Conservation (phyloP, 2,797 vertebrate genomes). For the Enteromius unitaeniatus region DNA sequence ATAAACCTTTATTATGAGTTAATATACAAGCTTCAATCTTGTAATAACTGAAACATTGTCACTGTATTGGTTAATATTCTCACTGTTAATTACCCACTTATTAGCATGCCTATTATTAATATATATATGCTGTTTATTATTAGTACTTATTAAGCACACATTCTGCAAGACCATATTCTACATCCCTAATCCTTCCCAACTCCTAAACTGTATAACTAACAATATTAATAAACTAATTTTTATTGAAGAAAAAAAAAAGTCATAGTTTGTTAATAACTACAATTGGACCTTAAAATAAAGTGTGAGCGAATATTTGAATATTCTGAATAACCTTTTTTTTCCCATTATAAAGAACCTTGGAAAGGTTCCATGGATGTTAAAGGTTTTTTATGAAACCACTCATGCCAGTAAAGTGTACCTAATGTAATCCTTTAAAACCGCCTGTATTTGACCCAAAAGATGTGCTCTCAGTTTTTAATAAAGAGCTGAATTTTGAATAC, state of each 20-base stretch:
- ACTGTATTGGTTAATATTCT: not conserved
- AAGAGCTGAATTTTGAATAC: constrained; percentile 5
- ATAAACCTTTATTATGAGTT: not conserved
- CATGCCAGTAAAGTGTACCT: not conserved
- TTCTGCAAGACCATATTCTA: not conserved
- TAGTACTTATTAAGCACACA: not conserved
- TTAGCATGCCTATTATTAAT: not conserved
- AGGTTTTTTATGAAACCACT: not conserved
- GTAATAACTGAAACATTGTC: not conserved
- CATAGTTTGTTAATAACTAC: too few relatives aligned
- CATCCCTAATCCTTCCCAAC: not conserved
- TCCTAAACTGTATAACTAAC: too few relatives aligned
- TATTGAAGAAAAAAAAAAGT: not conserved
- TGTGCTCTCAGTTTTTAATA: constrained; percentile 8
- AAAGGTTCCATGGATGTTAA: not conserved
- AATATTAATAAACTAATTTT: not conserved
- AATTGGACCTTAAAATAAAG: too few relatives aligned
- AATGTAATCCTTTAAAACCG: not conserved
- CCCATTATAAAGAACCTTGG: not conserved
- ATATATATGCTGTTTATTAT: not conserved
- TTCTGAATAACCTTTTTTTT: not conserved
- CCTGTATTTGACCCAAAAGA: not conserved
- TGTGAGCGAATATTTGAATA: not conserved
- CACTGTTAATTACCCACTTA: not conserved
- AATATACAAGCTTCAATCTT: not conserved